Evolutionary conservation across 1,140 invertebrate genomes (phyloP), one percentile per base, ranked within the genome.

Genomic region (Caerostris extrusa): DNA sequence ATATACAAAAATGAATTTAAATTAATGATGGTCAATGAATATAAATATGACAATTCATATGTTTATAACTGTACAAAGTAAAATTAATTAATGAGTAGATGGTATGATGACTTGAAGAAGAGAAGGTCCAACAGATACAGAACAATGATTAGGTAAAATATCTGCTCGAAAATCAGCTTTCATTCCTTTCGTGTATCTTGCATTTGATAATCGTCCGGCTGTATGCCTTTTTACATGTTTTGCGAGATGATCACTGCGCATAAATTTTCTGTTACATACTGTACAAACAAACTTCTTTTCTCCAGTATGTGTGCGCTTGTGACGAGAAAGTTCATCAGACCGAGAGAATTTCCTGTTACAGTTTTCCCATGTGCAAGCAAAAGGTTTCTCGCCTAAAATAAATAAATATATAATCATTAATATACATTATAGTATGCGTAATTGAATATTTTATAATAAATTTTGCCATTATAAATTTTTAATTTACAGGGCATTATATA

Each of bases 271-370:
- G 92, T 97, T 97, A 95, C 99, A 99, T 56, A 98, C 97, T 5
- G 96, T 95, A 95, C 99, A 99, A 0, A 97, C 98, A 96, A 99
- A 99, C 96, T 98, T 98, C 96, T 99, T 99, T 96, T 99, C 99
- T 3, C 99, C 99, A 50, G 98, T 98, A 95, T 99, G 98, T 1
- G 98, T 99, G 8, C 98, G 97, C 95, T 98, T 98, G 96, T 99
- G 99, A 0, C 99, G 97, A 2, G 98, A 99, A 1, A 99, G 96
- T 96, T 99, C 99, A 95, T 99, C 99, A 56, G 98, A 99, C 67
- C 99, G 97, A 0, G 98, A 98, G 96, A 99, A 99, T 10, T 97
- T 97, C 64, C 98, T 97, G 82, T 97, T 98, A 96, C 99, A 99
- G 94, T 97, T 97, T 50, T 97, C 96, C 98, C 98, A 99, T 82